Conservation (phyloP, 1,140 invertebrate genomes). For the Anadara kagoshimensis region DNA sequence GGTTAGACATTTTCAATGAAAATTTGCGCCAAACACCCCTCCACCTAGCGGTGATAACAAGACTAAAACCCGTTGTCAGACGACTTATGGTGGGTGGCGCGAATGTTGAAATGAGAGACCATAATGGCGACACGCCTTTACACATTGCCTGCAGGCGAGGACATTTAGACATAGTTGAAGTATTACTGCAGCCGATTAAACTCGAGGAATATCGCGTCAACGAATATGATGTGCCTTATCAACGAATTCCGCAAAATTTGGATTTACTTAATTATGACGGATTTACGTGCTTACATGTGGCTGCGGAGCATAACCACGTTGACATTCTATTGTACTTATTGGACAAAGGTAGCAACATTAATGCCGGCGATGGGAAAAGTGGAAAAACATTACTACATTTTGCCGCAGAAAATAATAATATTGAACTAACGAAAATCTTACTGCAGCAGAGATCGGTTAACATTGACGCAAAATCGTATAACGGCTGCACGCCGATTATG, state of each 20-base stretch:
- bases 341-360: constrained; percentile 95
- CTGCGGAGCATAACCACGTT: constrained; percentile 93
- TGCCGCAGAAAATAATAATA: constrained; percentile 19
- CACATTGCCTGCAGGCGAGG: constrained; percentile 75
- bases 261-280: constrained; percentile 33
- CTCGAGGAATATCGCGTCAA: constrained; percentile 24
- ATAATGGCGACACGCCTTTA: constrained; percentile 54
- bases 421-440: constrained; percentile 17
- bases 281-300: constrained; percentile 85
- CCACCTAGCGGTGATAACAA: constrained; percentile 46
- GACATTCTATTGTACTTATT: constrained; percentile 97
- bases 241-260: constrained; percentile 24
- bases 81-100: constrained; percentile 69
- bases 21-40: constrained; percentile 48
- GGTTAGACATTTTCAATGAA: constrained; percentile 45
- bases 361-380: constrained; percentile 86
- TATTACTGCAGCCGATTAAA: constrained; percentile 78
- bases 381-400: constrained; percentile 36
- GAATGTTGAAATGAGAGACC: constrained; percentile 53
- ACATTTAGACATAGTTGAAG: constrained; percentile 79
- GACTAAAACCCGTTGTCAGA: constrained; percentile 12
- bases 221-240: constrained; percentile 10
- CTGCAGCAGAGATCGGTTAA: constrained; percentile 10
- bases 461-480: constrained; percentile 36
- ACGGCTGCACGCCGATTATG: constrained; percentile 29